Conservation (phyloP, 2,113 vertebrate genomes). For the Cheirogaleus medius region DNA sequence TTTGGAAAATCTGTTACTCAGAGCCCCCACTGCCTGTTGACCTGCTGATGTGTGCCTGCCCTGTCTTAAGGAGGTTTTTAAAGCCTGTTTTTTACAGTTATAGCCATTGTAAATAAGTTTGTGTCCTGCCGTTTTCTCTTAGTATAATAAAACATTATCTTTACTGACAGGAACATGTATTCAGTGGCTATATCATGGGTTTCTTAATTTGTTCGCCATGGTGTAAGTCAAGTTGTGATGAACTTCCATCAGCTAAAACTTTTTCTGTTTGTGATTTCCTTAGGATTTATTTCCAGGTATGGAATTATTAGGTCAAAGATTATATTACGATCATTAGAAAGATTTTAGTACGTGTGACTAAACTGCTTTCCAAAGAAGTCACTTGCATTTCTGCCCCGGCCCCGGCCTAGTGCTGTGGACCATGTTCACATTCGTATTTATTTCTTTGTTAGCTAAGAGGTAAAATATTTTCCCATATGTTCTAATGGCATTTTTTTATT, state of each 20-base stretch:
- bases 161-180: fast-evolving
- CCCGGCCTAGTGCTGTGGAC: fast-evolving
- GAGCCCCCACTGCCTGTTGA: too few relatives aligned
- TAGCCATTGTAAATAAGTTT: too few relatives aligned
- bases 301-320: not conserved
- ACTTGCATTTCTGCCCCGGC: fast-evolving
- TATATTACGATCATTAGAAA: fast-evolving
- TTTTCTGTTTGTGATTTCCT: not conserved
- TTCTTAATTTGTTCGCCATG: not conserved
- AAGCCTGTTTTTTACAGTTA: not conserved
- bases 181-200: fast-evolving
- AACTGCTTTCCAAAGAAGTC: not conserved
- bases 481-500: not conserved
- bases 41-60: not conserved
- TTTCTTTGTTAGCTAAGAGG: not conserved
- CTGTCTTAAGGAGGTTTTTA: not conserved
- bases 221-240: fast-evolving
- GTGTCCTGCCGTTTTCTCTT: not conserved
- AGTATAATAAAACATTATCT: fast-evolving
- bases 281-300: not conserved
- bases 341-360: not conserved
- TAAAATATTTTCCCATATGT: fast-evolving
- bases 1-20: not conserved
- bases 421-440: fast-evolving
- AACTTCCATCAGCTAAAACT: not conserved